Percentiles rank a stretch among this genome's conserved stretches.
Evolutionary conservation across 2,113 vertebrate genomes (phyloP).

Genomic region (Sakesphorus luctuosus): DNA sequence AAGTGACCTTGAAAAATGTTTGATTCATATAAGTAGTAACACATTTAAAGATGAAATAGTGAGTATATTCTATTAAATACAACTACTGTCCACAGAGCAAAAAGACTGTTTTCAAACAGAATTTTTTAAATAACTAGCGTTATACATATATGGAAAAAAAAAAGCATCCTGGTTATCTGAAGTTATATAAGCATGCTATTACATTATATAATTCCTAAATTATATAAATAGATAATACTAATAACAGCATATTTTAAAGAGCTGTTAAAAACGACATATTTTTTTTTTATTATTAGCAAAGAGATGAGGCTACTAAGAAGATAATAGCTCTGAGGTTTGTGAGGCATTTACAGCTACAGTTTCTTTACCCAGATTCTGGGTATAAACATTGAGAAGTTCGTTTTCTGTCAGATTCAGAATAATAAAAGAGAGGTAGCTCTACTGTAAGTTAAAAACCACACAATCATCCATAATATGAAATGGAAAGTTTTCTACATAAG

Average conservation of each 20-base stretch:
- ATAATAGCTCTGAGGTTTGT: not conserved
- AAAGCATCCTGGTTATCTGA: not conserved
- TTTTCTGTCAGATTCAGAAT: not conserved
- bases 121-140: not conserved
- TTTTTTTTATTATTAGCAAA: not conserved
- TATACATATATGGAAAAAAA: not conserved
- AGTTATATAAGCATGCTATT: conserved; percentile 14
- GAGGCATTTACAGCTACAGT: not conserved
- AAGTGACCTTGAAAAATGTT: not conserved
- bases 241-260: not conserved
- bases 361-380: not conserved
- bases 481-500: not conserved
- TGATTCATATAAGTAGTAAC: not conserved
- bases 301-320: not conserved
- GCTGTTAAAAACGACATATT: not conserved
- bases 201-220: not conserved
- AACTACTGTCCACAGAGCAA: not conserved
- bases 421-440: not conserved
- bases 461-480: not conserved
- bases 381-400: not conserved
- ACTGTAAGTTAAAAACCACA: not conserved
- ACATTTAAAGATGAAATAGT: not conserved
- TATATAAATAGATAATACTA: not conserved
- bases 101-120: not conserved
- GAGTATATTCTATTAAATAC: not conserved